Conservation (phyloP, 2,888 invertebrate genomes). For the Ophion costatus region DNA sequence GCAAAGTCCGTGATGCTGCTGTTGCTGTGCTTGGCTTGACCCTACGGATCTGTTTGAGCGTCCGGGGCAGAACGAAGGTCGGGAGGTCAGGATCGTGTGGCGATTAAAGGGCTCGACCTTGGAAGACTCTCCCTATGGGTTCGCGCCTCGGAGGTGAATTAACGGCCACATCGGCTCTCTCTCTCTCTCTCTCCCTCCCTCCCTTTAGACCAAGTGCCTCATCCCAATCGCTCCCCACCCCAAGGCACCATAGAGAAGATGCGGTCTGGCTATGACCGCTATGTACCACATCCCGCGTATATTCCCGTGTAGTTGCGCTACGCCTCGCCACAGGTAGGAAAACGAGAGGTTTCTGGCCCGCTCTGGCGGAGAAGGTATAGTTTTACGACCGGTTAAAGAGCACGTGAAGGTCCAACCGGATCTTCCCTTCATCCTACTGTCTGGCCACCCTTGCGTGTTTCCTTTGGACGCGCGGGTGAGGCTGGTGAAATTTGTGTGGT, state of each 20-base stretch:
- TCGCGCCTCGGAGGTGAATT: conserved; percentile 66
- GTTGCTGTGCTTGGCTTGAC: conserved; percentile 29
- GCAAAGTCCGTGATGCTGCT: conserved; percentile 30
- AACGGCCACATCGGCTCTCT: conserved; percentile 46
- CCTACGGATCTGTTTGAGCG: conserved; percentile 52
- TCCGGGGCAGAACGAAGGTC: conserved; percentile 43
- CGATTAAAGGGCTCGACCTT: conserved; percentile 64
- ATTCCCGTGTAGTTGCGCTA: conserved; percentile 8
- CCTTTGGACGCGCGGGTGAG: conserved; percentile 25
- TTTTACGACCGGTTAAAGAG: conserved; percentile 72
- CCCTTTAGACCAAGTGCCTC: background rate
- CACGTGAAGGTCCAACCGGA: conserved; percentile 65
- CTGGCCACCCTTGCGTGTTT: conserved; percentile 39
- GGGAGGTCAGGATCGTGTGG: conserved; percentile 57
- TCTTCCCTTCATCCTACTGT: conserved; percentile 36
- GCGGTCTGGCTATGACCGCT: conserved; percentile 30
- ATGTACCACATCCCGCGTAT: conserved; percentile 33
- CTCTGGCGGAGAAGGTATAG: conserved; percentile 58
- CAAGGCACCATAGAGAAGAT: conserved; percentile 34
- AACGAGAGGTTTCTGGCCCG: conserved; percentile 66
- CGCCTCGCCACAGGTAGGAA: conserved; percentile 61
- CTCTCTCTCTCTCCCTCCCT: conserved; percentile 50
- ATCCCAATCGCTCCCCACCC: background rate
- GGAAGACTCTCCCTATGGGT: conserved; percentile 57
- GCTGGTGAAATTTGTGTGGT: conserved; percentile 18